phyloP scores from a whole-genome alignment of 2,888 invertebrate genomes.

The Anagyrus pseudococci region DNA sequence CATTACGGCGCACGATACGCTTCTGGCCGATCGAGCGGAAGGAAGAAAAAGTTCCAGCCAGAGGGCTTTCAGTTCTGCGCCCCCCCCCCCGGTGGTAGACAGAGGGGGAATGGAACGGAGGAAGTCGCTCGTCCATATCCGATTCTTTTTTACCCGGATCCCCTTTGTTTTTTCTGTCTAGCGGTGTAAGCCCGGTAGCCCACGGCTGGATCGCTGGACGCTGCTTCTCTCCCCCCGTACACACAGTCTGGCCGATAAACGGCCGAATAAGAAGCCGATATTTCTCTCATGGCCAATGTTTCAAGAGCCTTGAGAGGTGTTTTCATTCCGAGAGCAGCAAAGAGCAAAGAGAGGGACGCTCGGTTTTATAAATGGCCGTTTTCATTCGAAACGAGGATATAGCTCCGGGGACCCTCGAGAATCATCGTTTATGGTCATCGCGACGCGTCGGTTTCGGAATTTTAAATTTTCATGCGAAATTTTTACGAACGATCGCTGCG shows the following conservation, averaged over 20 bases:
- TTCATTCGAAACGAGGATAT: constrained; percentile 16
- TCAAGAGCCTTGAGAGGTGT: constrained; percentile 27
- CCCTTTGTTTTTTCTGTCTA: constrained; percentile 11
- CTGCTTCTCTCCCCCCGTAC: no score
- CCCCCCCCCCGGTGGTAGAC: no score
- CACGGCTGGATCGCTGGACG: neutral
- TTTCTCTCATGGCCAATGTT: constrained; percentile 24
- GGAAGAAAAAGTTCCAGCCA: constrained; percentile 27
- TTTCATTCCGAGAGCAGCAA: constrained; percentile 7
- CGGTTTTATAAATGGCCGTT: constrained; percentile 28
- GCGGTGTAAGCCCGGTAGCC: constrained; percentile 29
- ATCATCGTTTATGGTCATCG: no score
- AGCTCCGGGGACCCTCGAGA: neutral
- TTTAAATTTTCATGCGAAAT: constrained; percentile 19
- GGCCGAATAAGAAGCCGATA: constrained; percentile 30
- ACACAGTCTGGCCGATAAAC: constrained; percentile 23
- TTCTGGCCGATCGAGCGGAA: constrained; percentile 29
- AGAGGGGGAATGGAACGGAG: constrained; percentile 9
- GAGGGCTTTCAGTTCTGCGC: neutral
- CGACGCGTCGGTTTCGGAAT: constrained; percentile 11
- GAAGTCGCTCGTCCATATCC: constrained; percentile 32
- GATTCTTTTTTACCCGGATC: neutral
- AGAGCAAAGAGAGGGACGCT: constrained; percentile 6
- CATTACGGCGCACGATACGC: constrained; percentile 38
- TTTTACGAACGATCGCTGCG: constrained; percentile 6